Percentiles rank a stretch among this genome's conserved stretches.
phyloP scores from a whole-genome alignment of 2,113 vertebrate genomes.

The Athene noctua region DNA sequence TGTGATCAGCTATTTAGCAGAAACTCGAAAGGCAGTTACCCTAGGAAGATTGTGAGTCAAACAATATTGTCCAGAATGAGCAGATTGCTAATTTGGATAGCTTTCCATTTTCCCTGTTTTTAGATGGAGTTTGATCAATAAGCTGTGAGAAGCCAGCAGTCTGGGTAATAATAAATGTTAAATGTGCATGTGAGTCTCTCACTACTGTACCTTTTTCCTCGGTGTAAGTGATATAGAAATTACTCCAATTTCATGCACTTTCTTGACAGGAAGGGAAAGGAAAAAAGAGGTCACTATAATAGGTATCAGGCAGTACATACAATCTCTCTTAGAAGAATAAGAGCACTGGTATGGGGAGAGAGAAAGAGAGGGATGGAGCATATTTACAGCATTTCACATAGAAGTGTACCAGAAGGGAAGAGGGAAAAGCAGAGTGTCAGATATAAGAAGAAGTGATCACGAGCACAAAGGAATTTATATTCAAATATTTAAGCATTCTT shows the following conservation, averaged over 20 bases:
- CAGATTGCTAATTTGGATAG: constrained; percentile 61
- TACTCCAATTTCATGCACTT: neutral
- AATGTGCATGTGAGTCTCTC: neutral
- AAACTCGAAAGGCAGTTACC: constrained; percentile 53
- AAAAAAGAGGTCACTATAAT: neutral
- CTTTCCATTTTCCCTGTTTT: constrained; percentile 50
- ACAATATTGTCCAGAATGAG: constrained; percentile 49
- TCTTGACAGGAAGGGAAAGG: constrained; percentile 16
- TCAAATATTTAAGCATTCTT: constrained; percentile 86
- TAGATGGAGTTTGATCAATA: constrained; percentile 30
- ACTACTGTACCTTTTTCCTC: neutral
- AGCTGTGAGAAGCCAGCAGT: constrained; percentile 30
- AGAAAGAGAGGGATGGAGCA: neutral
- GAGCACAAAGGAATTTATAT: constrained; percentile 80
- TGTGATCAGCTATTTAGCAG: constrained; percentile 48
- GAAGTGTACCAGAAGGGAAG: constrained; percentile 53
- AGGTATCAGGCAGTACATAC: neutral
- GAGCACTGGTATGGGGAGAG: neutral
- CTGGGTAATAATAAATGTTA: constrained; percentile 48
- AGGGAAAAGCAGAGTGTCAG: constrained; percentile 65
- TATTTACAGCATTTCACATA: constrained; percentile 20
- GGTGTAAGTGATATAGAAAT: constrained; percentile 12
- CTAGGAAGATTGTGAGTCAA: constrained; percentile 40
- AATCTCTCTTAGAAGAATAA: neutral
- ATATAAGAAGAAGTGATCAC: constrained; percentile 73